Evolutionary conservation across 2,797 vertebrate species (phyloP).

Genomic region (Enteromius trimaculatus): DNA sequence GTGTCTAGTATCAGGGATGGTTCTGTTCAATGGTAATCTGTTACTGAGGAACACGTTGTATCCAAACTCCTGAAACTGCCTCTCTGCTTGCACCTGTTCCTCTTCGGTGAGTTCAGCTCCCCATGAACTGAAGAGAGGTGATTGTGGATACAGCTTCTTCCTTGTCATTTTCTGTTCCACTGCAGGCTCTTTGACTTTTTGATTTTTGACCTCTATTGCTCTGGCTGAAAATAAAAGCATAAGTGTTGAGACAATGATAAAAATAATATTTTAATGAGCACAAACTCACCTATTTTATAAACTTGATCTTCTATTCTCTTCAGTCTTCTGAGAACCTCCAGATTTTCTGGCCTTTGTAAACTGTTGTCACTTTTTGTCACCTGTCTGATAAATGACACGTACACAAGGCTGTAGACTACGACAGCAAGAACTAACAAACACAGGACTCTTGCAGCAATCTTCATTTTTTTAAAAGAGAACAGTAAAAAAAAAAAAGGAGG

Average conservation of each 20-base stretch:
- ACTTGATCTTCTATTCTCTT: constrained; percentile 50
- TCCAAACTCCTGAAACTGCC: constrained; percentile 85
- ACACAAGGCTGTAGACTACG: constrained; percentile 6
- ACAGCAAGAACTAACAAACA: not conserved
- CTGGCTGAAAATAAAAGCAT: not conserved
- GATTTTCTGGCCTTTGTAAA: not conserved
- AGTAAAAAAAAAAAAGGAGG: no score
- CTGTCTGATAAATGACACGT: not conserved
- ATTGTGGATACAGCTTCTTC: constrained; percentile 84
- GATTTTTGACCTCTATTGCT: constrained; percentile 3
- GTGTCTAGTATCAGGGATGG: constrained; percentile 82
- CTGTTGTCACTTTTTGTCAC: not conserved
- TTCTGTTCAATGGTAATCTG: constrained; percentile 84
- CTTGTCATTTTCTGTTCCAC: not conserved
- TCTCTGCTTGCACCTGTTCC: constrained; percentile 81
- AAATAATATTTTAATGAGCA: not conserved
- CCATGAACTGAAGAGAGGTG: constrained; percentile 85
- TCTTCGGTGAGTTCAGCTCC: constrained; percentile 86
- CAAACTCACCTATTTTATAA: constrained; percentile 53
- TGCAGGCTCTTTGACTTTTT: not conserved
- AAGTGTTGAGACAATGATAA: constrained; percentile 14
- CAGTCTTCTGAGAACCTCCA: constrained; percentile 29
- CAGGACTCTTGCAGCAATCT: not conserved
- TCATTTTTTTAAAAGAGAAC: constrained; percentile 12
- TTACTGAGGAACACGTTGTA: constrained; percentile 94